Evolutionary conservation across 1,140 invertebrate genomes (phyloP), one percentile per base, ranked within the genome.

Genomic region (Penaeus indicus): DNA sequence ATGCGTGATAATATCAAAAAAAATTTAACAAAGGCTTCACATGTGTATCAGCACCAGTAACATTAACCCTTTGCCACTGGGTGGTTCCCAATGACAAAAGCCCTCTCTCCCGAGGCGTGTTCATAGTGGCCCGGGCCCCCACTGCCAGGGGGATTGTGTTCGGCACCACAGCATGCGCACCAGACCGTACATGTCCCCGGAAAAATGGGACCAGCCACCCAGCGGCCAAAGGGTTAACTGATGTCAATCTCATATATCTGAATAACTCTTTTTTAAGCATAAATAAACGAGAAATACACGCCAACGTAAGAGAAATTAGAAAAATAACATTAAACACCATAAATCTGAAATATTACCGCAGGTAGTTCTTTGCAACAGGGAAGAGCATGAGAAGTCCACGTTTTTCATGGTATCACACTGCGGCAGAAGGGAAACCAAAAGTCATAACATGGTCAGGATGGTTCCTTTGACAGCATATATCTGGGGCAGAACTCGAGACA

Each of bases 391-490:
- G 94, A 2, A 98, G 93, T 18, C 96, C 96, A 90, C 96, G 94
- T 93, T 96, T 96, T 93, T 98, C 97, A 89, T 94, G 77, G 95
- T 94, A 92, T 97, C 96, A 92, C 96, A 97, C 90, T 95, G 95
- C 2, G 96, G 95, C 54, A 98, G 93, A 25, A 98, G 93, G 0
- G 96, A 95, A 0, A 97, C 96, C 42, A 98, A 93, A n/a, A 32
- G 96, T 95, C 92, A 96, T 95, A 5, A 97, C 95, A 93, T 97
- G 96, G 8, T 96, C 96, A 89, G 95, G 67, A 98, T 94, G 96
- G 95, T 91, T 97, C 96, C 25, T 95, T 96, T 97, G 16, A 97
- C 96, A 91, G 96, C 95, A 93, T 98, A 98, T 38, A 98, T 95
- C 93, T 97, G 97, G 0, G 97, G 97, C 75, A 98, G 94, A 32